phyloP scores from a whole-genome alignment of 1,140 invertebrate species.

The Diorhabda sublineata region DNA sequence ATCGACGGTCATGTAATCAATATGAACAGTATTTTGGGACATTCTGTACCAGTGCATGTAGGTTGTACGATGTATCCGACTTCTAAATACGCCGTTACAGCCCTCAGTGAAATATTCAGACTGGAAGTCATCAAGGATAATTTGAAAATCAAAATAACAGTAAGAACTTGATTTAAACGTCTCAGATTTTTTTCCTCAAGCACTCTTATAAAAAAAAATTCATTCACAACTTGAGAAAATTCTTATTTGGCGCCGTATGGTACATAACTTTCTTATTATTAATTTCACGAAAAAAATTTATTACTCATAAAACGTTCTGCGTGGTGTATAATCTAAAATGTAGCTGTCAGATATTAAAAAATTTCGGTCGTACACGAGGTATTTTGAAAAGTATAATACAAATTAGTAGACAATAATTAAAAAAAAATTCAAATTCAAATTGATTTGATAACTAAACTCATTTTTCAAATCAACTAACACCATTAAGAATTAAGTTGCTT shows the following conservation, averaged over 20 bases:
- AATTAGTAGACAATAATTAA: too few relatives aligned
- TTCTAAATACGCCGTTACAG: slow-evolving; percentile 50
- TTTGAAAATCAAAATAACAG: slow-evolving; percentile 13
- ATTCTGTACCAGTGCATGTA: slow-evolving; percentile 31
- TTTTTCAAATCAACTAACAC: too few relatives aligned
- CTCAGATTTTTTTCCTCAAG: too few relatives aligned
- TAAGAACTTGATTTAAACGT: not conserved
- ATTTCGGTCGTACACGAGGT: too few relatives aligned
- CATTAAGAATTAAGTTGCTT: too few relatives aligned
- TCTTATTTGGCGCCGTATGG: too few relatives aligned
- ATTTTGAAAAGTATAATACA: too few relatives aligned
- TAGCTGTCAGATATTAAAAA: slow-evolving; percentile 36
- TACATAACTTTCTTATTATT: not conserved
- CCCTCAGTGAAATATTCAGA: slow-evolving; percentile 22
- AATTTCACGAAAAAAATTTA: not conserved
- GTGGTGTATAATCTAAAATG: not conserved
- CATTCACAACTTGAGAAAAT: too few relatives aligned
- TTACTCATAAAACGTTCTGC: not conserved
- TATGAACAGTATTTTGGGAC: slow-evolving; percentile 38
- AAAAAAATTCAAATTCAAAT: too few relatives aligned
- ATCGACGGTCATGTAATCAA: slow-evolving; percentile 25
- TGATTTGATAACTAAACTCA: too few relatives aligned
- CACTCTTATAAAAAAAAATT: too few relatives aligned
- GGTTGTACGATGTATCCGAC: slow-evolving; percentile 46
- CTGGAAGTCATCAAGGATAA: slow-evolving; percentile 3